A percentile compares a stretch with the other conserved stretches of the same genome.
Conservation (phyloP, 2,888 invertebrate genomes). For the Drosophila imparisetae region DNA sequence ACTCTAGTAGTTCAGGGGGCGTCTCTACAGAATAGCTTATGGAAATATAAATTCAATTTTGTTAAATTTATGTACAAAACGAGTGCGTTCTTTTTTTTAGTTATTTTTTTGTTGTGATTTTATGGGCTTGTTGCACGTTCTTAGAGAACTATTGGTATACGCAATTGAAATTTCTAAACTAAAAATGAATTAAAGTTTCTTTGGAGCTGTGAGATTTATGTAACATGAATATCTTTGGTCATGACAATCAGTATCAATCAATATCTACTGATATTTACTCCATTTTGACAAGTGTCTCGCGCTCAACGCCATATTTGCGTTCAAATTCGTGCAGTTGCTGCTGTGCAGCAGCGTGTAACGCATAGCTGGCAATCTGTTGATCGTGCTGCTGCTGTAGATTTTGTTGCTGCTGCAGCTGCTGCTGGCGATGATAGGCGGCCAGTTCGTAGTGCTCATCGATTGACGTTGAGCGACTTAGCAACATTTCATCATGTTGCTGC, state of each 20-base stretch:
- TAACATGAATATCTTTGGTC: constrained; percentile 73
- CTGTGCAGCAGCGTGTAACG: constrained; percentile 72
- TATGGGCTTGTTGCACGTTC: constrained; percentile 43
- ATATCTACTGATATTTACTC: constrained; percentile 67
- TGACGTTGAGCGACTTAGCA: constrained; percentile 82
- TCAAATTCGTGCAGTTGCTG: constrained; percentile 80
- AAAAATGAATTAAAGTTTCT: constrained; percentile 61
- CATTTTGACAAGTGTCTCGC: constrained; percentile 83
- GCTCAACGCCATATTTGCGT: constrained; percentile 77
- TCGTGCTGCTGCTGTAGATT: constrained; percentile 66
- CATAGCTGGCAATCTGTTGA: constrained; percentile 75
- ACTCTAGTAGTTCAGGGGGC: constrained; percentile 55
- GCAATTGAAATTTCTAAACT: constrained; percentile 30
- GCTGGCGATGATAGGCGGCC: constrained; percentile 66
- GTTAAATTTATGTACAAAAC: constrained; percentile 61
- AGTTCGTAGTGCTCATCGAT: constrained; percentile 83
- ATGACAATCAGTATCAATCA: constrained; percentile 19
- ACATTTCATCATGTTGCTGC: constrained; percentile 60
- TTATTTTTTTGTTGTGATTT: constrained; percentile 4
- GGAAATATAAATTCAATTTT: constrained; percentile 53
- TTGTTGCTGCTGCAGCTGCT: constrained; percentile 65
- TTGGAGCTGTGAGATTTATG: constrained; percentile 76
- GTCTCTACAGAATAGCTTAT: constrained; percentile 23
- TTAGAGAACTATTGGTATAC: constrained; percentile 61
- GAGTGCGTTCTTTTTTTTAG: constrained; percentile 8